Evolutionary conservation across 1,140 invertebrate species (phyloP).

Genomic region (Heliothis subflexa): DNA sequence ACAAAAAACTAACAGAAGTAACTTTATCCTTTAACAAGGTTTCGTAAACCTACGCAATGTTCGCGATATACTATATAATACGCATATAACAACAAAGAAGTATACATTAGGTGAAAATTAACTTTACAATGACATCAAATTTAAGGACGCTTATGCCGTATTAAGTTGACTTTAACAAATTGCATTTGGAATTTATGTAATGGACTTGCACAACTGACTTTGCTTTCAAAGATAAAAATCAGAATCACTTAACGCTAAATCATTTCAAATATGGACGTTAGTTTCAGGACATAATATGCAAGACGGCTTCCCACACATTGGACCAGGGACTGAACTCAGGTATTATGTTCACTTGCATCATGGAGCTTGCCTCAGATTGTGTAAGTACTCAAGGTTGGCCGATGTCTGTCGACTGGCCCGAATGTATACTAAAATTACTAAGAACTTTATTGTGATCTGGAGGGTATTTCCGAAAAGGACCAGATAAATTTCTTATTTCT

Average conservation of each 20-base stretch:
- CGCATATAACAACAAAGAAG: slow-evolving; percentile 75
- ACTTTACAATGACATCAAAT: slow-evolving; percentile 52
- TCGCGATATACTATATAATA: slow-evolving; percentile 61
- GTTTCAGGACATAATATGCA: slow-evolving; percentile 81
- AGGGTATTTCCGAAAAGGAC: slow-evolving; percentile 80
- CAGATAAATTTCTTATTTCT: slow-evolving; percentile 79
- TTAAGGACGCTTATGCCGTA: slow-evolving; percentile 52
- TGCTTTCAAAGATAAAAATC: slow-evolving; percentile 69
- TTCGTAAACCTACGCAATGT: slow-evolving; percentile 72
- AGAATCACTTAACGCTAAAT: slow-evolving; percentile 84
- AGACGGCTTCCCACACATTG: slow-evolving; percentile 78
- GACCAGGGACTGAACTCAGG: slow-evolving; percentile 51
- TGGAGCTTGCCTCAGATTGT: not conserved
- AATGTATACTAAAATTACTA: slow-evolving; percentile 77
- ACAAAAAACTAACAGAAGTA: slow-evolving; percentile 80
- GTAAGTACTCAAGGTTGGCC: slow-evolving; percentile 32
- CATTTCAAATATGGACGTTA: slow-evolving; percentile 85
- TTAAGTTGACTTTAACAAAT: slow-evolving; percentile 46
- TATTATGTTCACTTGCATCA: slow-evolving; percentile 4
- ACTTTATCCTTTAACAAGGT: slow-evolving; percentile 74
- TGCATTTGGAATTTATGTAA: slow-evolving; percentile 51
- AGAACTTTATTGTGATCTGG: slow-evolving; percentile 78
- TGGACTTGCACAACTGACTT: slow-evolving; percentile 58
- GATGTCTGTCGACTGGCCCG: slow-evolving; percentile 56
- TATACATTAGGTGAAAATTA: slow-evolving; percentile 66